Evolutionary conservation across 2,888 invertebrate genomes (phyloP).

Genomic region (Protodeltote pygarga): DNA sequence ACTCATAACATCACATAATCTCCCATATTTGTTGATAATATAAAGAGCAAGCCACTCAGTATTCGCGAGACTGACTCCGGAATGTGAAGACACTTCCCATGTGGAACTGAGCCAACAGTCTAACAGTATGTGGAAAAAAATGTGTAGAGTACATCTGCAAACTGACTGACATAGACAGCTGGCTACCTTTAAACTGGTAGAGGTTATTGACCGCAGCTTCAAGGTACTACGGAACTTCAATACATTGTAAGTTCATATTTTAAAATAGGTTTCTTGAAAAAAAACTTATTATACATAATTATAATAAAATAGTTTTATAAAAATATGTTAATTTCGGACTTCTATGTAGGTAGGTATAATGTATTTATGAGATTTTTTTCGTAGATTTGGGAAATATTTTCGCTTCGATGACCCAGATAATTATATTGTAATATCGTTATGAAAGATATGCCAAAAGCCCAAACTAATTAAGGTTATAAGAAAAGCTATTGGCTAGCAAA

Average conservation of each 20-base stretch:
- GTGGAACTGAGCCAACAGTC: slow-evolving; percentile 51
- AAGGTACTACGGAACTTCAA: slow-evolving; percentile 1
- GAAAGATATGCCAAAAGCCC: too few relatives aligned
- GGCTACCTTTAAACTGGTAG: slow-evolving; percentile 33
- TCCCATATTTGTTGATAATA: slow-evolving; percentile 12
- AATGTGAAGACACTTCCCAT: slow-evolving; percentile 47
- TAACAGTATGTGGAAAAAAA: slow-evolving; percentile 41
- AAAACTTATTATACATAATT: too few relatives aligned
- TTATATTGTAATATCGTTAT: too few relatives aligned
- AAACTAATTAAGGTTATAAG: slow-evolving; percentile 24
- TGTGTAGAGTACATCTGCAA: slow-evolving; percentile 31
- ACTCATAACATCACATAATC: neutral
- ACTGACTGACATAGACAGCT: slow-evolving; percentile 41
- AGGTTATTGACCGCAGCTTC: slow-evolving; percentile 27
- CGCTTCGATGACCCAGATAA: too few relatives aligned
- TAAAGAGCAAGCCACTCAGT: slow-evolving; percentile 14
- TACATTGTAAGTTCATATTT: too few relatives aligned
- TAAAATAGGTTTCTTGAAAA: too few relatives aligned
- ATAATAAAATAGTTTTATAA: too few relatives aligned
- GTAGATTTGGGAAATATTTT: too few relatives aligned
- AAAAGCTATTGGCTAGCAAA: slow-evolving; percentile 24
- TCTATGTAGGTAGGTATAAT: too few relatives aligned
- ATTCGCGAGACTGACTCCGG: slow-evolving; percentile 39
- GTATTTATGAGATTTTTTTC: too few relatives aligned
- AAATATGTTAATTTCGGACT: too few relatives aligned